Evolutionary conservation across 2,888 invertebrate genomes (phyloP), one percentile per base, ranked within the genome.

Genomic region (Pseudococcus longispinus): DNA sequence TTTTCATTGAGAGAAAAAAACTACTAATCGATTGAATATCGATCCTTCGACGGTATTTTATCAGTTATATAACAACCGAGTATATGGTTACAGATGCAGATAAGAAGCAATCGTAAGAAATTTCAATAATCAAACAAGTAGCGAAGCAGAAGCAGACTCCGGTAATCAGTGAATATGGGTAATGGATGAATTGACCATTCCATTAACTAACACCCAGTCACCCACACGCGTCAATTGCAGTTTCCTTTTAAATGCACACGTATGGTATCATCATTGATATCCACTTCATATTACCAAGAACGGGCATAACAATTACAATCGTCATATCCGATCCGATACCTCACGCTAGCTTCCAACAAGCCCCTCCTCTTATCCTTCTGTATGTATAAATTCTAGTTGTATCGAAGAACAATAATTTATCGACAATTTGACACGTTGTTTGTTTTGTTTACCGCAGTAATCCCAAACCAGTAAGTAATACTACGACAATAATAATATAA

Each of bases 401-500:
- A 70, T 29, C 29, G 15, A 70, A 70, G 2, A 29, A 70, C 9
- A 60, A 70, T 29, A 70, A 70, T 29, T 18, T 70, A 70, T 29
- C 70, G 70, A 29, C 29, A 70, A 29, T 70, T 70, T 29, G 70
- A 70, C 70, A 29, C 29, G 65, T 55, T n/a, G 60, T 65, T 65
- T 65, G 65, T 65, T 65, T 51, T 5, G n/a, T 37, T 37, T 37
- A 37, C 37, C 37, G 37, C 37, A 37, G 32, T 32, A 32, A 37
- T 37, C n/a, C 55, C 13, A 46, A 13, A 46, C 44, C 44, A 60
- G 15, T 5, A 8, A 23, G 13, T 23, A 15, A 18, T 70, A 29
- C 1, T 60, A 23, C 23, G 29, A 70, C 70, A 29, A 37, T 37
- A 70, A 29, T 65, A 65, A 26, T 70, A 18, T 70, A 29, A 70